Evolutionary conservation across 2,888 invertebrate species (phyloP).

Genomic region (Leptopilina myrica): DNA sequence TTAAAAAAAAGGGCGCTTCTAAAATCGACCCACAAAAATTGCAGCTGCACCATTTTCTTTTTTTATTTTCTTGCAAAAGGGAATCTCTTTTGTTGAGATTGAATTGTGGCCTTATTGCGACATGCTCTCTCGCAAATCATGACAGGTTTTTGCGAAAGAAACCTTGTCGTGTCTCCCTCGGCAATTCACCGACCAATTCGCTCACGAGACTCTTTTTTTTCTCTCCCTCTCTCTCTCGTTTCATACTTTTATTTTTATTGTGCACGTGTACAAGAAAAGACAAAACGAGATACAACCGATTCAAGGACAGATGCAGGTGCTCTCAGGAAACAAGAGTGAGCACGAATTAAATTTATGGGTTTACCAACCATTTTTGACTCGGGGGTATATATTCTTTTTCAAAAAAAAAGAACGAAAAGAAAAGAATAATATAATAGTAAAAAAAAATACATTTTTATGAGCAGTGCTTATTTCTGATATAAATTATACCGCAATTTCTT

Average conservation of each 20-base stretch:
- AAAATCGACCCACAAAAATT: constrained; percentile 18
- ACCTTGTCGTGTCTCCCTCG: constrained; percentile 37
- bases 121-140: constrained; percentile 40
- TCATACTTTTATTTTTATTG: constrained; percentile 1
- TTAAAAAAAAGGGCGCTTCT: too few species aligned
- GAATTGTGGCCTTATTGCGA: constrained; percentile 28
- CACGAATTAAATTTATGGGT: constrained; percentile 32
- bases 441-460: constrained; percentile 12
- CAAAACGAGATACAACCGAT: constrained; percentile 38
- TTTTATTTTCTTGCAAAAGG: not conserved
- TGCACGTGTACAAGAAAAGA: constrained; percentile 35
- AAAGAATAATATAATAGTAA: not conserved
- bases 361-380: constrained; percentile 17
- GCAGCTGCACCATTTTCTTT: constrained; percentile 22
- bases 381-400: not conserved
- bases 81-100: constrained; percentile 36
- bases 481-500: not conserved
- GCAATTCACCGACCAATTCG: constrained; percentile 31
- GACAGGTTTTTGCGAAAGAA: constrained; percentile 38
- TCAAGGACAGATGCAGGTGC: constrained; percentile 37
- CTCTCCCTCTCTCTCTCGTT: not conserved
- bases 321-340: constrained; percentile 27
- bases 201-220: constrained; percentile 15
- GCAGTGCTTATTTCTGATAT: not conserved
- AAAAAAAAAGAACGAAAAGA: not conserved